phyloP scores from a whole-genome alignment of 1,140 invertebrate species.

The Euura saliciscinereae region DNA sequence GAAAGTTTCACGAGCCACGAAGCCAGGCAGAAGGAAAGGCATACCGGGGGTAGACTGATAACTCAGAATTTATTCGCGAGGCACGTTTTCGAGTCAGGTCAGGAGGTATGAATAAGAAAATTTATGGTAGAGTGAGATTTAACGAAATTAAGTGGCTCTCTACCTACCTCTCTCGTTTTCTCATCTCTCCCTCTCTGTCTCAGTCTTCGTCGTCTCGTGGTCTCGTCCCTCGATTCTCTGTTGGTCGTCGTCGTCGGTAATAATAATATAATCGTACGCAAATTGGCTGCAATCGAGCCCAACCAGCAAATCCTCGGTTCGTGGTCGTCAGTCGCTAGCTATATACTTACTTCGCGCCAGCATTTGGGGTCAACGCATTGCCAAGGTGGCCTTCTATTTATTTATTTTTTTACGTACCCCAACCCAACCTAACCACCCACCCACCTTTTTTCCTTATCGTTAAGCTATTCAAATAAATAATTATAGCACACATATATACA shows the following conservation, averaged over 20 bases:
- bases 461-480: neutral
- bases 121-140: slow-evolving; percentile 4
- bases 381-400: neutral
- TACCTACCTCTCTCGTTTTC: neutral
- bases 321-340: neutral
- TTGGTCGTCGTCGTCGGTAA: neutral
- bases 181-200: neutral
- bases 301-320: neutral
- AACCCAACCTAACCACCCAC: neutral
- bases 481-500: no score
- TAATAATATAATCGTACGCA: slow-evolving; percentile 5
- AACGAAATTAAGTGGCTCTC: neutral
- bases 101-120: slow-evolving; percentile 3
- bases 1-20: no score
- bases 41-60: neutral
- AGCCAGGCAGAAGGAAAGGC: no score
- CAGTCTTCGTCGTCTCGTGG: neutral
- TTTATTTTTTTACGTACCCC: neutral
- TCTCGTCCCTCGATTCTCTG: neutral
- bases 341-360: neutral
- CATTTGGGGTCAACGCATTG: slow-evolving; percentile 3
- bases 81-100: neutral
- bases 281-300: neutral
- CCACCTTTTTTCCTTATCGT: neutral
- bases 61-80: slow-evolving; percentile 7